phyloP scores from a whole-genome alignment of 2,888 invertebrate species.

The Melitaea athalia region DNA sequence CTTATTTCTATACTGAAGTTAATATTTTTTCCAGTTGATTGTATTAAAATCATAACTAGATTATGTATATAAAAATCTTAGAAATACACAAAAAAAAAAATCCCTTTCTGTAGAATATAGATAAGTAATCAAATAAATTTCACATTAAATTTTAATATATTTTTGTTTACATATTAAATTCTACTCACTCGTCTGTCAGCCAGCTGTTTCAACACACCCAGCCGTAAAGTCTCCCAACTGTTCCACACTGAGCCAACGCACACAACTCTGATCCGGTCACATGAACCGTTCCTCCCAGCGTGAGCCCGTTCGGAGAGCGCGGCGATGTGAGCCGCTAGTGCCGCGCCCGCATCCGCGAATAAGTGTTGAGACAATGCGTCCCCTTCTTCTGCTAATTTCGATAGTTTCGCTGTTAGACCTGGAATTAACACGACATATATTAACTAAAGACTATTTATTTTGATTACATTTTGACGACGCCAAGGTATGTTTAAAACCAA shows the following conservation, averaged over 20 bases:
- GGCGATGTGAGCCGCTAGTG: constrained; percentile 84
- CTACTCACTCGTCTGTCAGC: constrained; percentile 63
- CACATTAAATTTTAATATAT: too few species aligned
- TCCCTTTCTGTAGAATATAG: too few species aligned
- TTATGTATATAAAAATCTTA: too few species aligned
- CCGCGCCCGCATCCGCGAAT: constrained; percentile 87
- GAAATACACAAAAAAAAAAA: too few species aligned
- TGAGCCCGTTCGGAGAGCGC: constrained; percentile 83
- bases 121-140: too few species aligned
- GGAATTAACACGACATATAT: constrained; percentile 45
- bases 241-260: constrained; percentile 98
- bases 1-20: too few species aligned
- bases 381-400: constrained; percentile 85
- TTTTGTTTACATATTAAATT: background rate
- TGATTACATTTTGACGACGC: too few species aligned
- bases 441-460: too few species aligned
- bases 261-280: constrained; percentile 84
- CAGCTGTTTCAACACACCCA: constrained; percentile 85
- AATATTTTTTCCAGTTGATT: too few species aligned
- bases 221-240: constrained; percentile 91
- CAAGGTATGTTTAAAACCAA: too few species aligned
- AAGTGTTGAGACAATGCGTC: constrained; percentile 87
- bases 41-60: too few species aligned
- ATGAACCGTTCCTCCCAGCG: constrained; percentile 48
- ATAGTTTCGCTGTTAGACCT: constrained; percentile 87